phyloP scores from a whole-genome alignment of 2,888 invertebrate genomes.

The Dusona sp. region DNA sequence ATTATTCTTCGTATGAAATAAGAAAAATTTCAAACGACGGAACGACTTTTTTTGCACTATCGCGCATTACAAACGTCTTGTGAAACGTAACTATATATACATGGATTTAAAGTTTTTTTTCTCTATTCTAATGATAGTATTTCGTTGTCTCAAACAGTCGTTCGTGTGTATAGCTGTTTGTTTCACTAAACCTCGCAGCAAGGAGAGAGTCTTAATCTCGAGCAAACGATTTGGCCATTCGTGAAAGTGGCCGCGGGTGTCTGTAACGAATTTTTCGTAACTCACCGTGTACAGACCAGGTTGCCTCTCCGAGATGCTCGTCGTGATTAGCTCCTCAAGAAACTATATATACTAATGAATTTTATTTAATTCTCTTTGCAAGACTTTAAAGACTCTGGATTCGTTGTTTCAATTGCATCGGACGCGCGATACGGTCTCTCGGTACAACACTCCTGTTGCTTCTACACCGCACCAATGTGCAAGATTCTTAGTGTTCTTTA shows the following conservation, averaged over 20 bases:
- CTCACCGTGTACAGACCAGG: slow-evolving; percentile 23
- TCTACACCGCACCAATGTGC: background rate
- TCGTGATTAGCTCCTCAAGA: slow-evolving; percentile 38
- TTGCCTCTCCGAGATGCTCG: slow-evolving; percentile 42
- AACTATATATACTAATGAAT: slow-evolving; percentile 40
- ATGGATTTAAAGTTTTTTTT: background rate
- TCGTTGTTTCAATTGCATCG: slow-evolving; percentile 37
- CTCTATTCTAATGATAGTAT: slow-evolving; percentile 48
- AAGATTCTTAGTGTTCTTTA: background rate
- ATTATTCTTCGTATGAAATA: no score
- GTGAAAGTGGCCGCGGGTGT: slow-evolving; percentile 66
- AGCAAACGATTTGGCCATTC: slow-evolving; percentile 63
- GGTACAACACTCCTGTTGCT: background rate
- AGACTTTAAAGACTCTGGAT: background rate
- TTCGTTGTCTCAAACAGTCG: slow-evolving; percentile 25
- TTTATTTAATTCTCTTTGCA: slow-evolving; percentile 41
- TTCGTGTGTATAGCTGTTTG: slow-evolving; percentile 6
- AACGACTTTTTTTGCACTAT: slow-evolving; percentile 11
- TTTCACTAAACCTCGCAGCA: slow-evolving; percentile 23
- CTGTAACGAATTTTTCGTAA: slow-evolving; percentile 63
- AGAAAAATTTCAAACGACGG: slow-evolving; percentile 2
- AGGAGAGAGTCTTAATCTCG: slow-evolving; percentile 39
- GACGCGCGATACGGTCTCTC: slow-evolving; percentile 50
- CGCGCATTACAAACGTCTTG: slow-evolving; percentile 33
- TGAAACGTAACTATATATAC: slow-evolving; percentile 26